Base-by-base conservation (phyloP, 2,888 invertebrate genomes). In the Acronicta leporina region DNA sequence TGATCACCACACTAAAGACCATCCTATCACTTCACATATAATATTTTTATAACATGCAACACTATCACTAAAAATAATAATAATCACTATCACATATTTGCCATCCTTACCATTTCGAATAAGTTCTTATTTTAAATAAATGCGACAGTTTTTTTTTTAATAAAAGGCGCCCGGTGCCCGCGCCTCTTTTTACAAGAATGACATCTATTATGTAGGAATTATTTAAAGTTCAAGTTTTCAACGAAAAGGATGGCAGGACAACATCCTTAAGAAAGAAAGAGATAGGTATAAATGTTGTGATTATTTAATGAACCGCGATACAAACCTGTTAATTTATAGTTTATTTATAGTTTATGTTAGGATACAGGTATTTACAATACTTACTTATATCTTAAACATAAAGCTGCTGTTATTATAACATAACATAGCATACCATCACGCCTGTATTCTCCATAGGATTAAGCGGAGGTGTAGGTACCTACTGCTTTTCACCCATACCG, bases 101-200 rank as follows among this genome's bases (percentile, higher is more conserved):
- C 0, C 9, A 38, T 66, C 61, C 79, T 80, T 81, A 84, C 82
- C 79, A 81, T 82, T 74, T 76, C 42, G 66, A 57, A 65, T n/a
- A n/a, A 7, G 10, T 33, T 41, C n/a, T 16, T 10, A 44, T 33
- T 44, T 11, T 15, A 42, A 43, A 43, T 20, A 16, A n/a, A 47
- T 10, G 25, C 7, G 9, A 25, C 25, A 14, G 1, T 14, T 50
- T 41, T 30, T 38, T 38, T 38, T 38, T 20, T 10, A 30, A 43
- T 15, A 43, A 41, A 50, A 67, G 52, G 63, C 67, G 46, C 14
- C 54, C 50, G 59, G 48, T 59, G 33, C 55, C 11, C 30, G 43
- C 75, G 68, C 60, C 41, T 42, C 14, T 10, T 63, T 68, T 60
- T 14, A 52, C 57, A 44, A 55, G 65, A 77, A 66, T 75, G 65